phyloP scores from a whole-genome alignment of 2,797 vertebrate genomes.

The Lagorchestes hirsutus region DNA sequence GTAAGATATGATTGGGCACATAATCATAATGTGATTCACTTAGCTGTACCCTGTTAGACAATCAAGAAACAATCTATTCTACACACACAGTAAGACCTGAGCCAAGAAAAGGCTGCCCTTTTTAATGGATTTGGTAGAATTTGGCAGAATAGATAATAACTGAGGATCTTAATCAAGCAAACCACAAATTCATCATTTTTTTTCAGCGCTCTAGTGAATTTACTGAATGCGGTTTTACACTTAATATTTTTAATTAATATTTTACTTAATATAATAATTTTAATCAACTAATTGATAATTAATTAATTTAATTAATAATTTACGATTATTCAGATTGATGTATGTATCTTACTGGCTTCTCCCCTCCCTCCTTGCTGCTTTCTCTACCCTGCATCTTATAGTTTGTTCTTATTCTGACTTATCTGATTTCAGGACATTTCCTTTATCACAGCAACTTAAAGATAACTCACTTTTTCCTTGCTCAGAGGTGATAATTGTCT shows the following conservation, averaged over 20 bases:
- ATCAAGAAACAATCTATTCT: background rate
- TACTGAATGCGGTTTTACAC: background rate
- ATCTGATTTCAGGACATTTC: background rate
- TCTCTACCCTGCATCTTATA: background rate
- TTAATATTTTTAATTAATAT: background rate
- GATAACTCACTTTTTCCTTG: background rate
- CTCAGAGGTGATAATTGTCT: background rate
- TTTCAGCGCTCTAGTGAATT: background rate
- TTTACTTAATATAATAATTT: too few species aligned
- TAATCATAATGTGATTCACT: background rate
- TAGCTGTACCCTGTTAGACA: background rate
- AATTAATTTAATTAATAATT: background rate
- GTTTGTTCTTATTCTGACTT: background rate
- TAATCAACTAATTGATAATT: too few species aligned
- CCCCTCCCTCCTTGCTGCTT: background rate
- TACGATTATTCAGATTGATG: background rate
- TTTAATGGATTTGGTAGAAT: background rate
- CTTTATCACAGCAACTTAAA: background rate
- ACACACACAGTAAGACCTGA: background rate
- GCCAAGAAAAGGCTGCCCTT: background rate
- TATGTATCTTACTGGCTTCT: background rate
- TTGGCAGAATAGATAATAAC: background rate
- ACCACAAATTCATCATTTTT: background rate
- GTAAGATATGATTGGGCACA: background rate
- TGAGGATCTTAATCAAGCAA: background rate